These are phyloP conservation scores for Picus viridis DNA, from an alignment of 2,797 vertebrate species.

Conservation along the genomic window DNA sequence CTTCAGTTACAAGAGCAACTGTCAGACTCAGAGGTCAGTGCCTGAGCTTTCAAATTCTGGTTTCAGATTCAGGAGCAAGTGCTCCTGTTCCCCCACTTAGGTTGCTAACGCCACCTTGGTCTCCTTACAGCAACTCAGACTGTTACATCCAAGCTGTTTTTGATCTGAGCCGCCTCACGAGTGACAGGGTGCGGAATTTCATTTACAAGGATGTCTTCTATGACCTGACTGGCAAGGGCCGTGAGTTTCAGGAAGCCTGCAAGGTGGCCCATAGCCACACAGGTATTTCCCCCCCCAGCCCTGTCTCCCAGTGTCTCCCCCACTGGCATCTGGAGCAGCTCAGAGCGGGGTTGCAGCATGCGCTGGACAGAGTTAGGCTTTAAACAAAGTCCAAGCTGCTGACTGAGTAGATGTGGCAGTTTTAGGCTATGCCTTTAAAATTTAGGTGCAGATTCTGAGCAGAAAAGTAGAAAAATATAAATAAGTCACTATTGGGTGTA, in stretches of 20 bases:
- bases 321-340: not conserved
- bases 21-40: slow-evolving; percentile 85
- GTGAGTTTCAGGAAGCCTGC: slow-evolving; percentile 73
- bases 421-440: too few species aligned
- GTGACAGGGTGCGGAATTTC: slow-evolving; percentile 67
- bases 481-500: too few species aligned
- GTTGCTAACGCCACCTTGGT: not conserved
- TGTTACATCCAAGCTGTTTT: slow-evolving; percentile 83
- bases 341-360: not conserved
- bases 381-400: not conserved
- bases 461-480: too few species aligned
- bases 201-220: slow-evolving; percentile 84
- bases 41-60: not conserved
- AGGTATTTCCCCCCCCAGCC: slow-evolving; percentile 71
- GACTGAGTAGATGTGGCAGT: accelerated
- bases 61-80: not conserved
- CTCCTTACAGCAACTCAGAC: slow-evolving; percentile 67
- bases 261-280: slow-evolving; percentile 80
- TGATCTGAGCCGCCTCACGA: slow-evolving; percentile 78
- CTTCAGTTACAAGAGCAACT: slow-evolving; percentile 86
- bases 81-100: not conserved
- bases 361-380: not conserved
- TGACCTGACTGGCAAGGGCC: slow-evolving; percentile 79
- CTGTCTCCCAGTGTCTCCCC: not conserved
- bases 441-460: too few species aligned